phyloP scores from a whole-genome alignment of 2,888 invertebrate species.

The Cylloceria caligata region DNA sequence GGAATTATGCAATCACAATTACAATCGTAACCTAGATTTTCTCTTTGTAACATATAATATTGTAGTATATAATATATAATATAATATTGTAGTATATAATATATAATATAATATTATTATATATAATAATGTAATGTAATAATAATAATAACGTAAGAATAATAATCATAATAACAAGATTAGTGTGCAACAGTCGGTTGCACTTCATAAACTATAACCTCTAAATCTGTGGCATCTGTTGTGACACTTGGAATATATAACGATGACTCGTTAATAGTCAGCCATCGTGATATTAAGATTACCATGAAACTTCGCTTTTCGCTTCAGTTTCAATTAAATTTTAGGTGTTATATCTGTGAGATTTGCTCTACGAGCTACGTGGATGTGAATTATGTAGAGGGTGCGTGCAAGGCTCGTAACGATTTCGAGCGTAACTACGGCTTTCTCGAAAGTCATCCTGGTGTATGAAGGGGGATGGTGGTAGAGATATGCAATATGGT shows the following conservation, averaged over 20 bases:
- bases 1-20: too few relatives aligned
- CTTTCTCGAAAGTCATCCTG: slow-evolving; percentile 19
- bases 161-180: neutral
- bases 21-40: too few relatives aligned
- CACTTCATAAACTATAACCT: neutral
- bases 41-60: too few relatives aligned
- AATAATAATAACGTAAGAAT: too few relatives aligned
- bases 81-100: too few relatives aligned
- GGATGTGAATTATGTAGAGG: slow-evolving; percentile 12
- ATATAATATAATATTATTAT: too few relatives aligned
- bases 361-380: neutral
- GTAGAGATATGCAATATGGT: slow-evolving; percentile 47
- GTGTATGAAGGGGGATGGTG: neutral
- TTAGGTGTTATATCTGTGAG: slow-evolving; percentile 21
- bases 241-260: neutral
- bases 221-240: neutral
- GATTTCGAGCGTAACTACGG: slow-evolving; percentile 2
- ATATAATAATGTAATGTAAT: too few relatives aligned
- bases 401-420: slow-evolving; percentile 26
- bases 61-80: too few relatives aligned
- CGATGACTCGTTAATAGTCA: slow-evolving; percentile 8
- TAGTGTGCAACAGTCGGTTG: neutral
- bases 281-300: neutral
- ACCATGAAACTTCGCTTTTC: neutral
- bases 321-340: slow-evolving; percentile 31